Base-by-base conservation (phyloP, 1,140 invertebrate species). In the Polypedilum vanderplanki region DNA sequence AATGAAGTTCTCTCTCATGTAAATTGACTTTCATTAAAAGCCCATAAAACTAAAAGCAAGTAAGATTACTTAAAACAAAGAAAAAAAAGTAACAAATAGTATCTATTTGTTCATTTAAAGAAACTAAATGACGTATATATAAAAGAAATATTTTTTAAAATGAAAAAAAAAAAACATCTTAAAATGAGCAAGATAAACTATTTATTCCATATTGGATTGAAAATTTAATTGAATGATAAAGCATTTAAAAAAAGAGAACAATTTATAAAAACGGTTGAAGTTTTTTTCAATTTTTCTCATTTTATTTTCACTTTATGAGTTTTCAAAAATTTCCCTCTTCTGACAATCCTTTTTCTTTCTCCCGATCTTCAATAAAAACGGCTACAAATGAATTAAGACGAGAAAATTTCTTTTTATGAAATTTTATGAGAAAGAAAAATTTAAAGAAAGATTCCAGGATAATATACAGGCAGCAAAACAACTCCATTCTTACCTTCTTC, bases 151-250 rank as follows among this genome's bases (percentile, higher is more conserved):
- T n/a, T 67, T 17, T 67, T 15, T 15, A 67, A 17, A 15, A 46
- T 46, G 9, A 18, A 67, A 70, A 70, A 70, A 70, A 8, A 7
- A 18, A 70, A 18, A 70, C 20, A 20, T 70, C 20, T 70, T 70
- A 22, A 70, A 70, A 57, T 57, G 46, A 70, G 65, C 65, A 70
- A 70, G 20, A 67, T 20, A 70, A 70, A 70, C 9, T 18, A 70
- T 20, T 18, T 70, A 70, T 70, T 70, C 65, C 65, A 70, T 70
- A 70, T 70, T 70, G 65, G 65, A 70, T 70, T n/a, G 17, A 20
- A 18, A 70, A 70, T 18, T 20, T n/a, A 70, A 70, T 10, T 17
- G 18, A 70, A 70, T 20, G 17, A 10, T 20, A 7, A 70, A 57
- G n/a, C 12, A 57, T 57, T 12, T n/a, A 57, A 57, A 57, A 57